Percentiles rank a stretch among this genome's conserved stretches.
These are phyloP conservation scores for Diadophis punctatus DNA, from an alignment of 2,113 vertebrate species.

Conservation along the genomic window DNA sequence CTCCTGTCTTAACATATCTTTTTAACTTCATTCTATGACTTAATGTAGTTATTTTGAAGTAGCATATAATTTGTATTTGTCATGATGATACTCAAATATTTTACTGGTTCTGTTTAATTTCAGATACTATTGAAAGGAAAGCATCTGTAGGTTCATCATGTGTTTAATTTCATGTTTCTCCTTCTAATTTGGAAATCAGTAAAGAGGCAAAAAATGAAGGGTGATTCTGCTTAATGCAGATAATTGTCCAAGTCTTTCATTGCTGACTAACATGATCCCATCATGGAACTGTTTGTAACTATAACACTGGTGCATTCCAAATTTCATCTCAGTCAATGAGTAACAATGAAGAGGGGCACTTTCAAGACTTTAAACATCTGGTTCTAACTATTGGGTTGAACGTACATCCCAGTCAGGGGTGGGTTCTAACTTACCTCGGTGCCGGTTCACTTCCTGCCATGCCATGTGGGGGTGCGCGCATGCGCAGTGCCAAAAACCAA, in stretches of 20 bases:
- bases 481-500: too few relatives aligned
- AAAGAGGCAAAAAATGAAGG: background rate
- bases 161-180: background rate
- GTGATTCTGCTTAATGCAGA: background rate
- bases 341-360: background rate
- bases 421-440: too few relatives aligned
- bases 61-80: background rate
- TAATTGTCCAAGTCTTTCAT: background rate
- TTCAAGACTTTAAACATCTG: background rate
- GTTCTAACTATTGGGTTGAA: too few relatives aligned
- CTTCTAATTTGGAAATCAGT: background rate
- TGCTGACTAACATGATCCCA: background rate
- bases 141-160: slow-evolving; percentile 37
- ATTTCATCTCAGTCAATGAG: background rate
- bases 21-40: background rate
- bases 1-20: background rate
- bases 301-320: background rate
- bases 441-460: too few relatives aligned
- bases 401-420: too few relatives aligned
- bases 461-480: too few relatives aligned
- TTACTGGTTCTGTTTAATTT: slow-evolving; percentile 23
- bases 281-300: background rate
- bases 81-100: background rate
- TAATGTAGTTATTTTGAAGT: background rate
- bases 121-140: slow-evolving; percentile 10